These are phyloP conservation scores for Ascaphus truei DNA, from an alignment of 2,113 vertebrate genomes.

Conservation along the genomic window DNA sequence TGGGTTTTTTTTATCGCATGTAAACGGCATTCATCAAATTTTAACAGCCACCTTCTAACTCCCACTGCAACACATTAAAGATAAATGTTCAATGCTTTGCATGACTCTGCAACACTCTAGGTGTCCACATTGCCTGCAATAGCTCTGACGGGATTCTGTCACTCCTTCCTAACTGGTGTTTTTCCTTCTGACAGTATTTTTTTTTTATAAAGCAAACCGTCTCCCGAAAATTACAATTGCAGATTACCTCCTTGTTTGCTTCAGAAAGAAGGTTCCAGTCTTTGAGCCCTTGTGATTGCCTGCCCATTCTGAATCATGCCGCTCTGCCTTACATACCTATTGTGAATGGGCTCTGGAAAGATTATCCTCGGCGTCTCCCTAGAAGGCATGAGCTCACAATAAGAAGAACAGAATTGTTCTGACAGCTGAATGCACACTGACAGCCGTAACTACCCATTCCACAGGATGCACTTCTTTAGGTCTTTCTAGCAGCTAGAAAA, in stretches of 20 bases:
- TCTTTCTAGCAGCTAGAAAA: neutral
- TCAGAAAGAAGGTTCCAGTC: neutral
- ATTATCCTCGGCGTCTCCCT: slow-evolving; percentile 11
- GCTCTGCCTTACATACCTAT: neutral
- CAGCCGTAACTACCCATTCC: neutral
- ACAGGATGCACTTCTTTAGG: neutral
- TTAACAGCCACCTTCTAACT: too few relatives aligned
- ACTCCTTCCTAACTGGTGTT: too few relatives aligned
- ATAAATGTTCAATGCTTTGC: too few relatives aligned
- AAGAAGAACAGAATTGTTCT: slow-evolving; percentile 1
- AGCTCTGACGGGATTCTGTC: too few relatives aligned
- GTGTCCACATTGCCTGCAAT: too few relatives aligned
- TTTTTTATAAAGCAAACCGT: too few relatives aligned
- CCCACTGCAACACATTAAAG: too few relatives aligned
- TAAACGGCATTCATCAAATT: too few relatives aligned
- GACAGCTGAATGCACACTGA: neutral
- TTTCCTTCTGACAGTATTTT: too few relatives aligned
- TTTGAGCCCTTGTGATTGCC: neutral
- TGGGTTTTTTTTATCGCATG: too few relatives aligned
- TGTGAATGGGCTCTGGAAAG: neutral
- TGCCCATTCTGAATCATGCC: neutral
- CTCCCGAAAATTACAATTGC: neutral
- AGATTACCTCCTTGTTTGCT: neutral
- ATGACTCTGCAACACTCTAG: too few relatives aligned
- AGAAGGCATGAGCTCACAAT: neutral